Base-by-base conservation (phyloP, 23 tunicate genomes). In the Phallusia fumigata region DNA sequence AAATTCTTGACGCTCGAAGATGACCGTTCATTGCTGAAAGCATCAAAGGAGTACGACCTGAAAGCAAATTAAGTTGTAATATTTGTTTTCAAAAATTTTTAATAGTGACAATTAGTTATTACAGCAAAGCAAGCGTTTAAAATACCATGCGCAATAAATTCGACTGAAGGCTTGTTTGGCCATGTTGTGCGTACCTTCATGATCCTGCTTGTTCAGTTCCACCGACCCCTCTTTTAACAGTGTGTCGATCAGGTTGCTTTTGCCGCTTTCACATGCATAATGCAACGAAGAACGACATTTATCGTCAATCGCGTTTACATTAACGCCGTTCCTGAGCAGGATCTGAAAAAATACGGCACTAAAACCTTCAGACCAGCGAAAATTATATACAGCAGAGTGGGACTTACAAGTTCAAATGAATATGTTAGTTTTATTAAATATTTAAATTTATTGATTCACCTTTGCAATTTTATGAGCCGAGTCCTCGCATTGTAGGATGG, bases 31-130 rank as follows among this genome's bases (percentile, higher is more conserved):
- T 52, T 21, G 92, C 90, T 11, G 97, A 88, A 52, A 92, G 74
- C 97, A 92, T 92, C 50, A 92, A 65, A 0, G 97, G 91, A 0
- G 97, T 92, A 19, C 81, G 88, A 52, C 96, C 96, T 91, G 83
- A 21, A 16, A 58, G 5, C 47, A 40, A 5, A 40, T 5, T 40
- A n/a, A n/a, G n/a, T 58, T 22, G 28, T 16, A 58, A 6, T 24
- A 58, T n/a, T n/a, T n/a, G n/a, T n/a, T n/a, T n/a, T n/a, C n/a
- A n/a, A n/a, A n/a, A n/a, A n/a, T n/a, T n/a, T n/a, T n/a, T n/a
- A n/a, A n/a, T n/a, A n/a, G n/a, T n/a, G n/a, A n/a, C n/a, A n/a
- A n/a, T n/a, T n/a, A n/a, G n/a, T n/a, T n/a, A n/a, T n/a, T n/a
- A n/a, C n/a, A n/a, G n/a, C n/a, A n/a, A n/a, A n/a, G n/a, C n/a